phyloP scores from a whole-genome alignment of 2,888 invertebrate genomes.

The Hemithea aestivaria region DNA sequence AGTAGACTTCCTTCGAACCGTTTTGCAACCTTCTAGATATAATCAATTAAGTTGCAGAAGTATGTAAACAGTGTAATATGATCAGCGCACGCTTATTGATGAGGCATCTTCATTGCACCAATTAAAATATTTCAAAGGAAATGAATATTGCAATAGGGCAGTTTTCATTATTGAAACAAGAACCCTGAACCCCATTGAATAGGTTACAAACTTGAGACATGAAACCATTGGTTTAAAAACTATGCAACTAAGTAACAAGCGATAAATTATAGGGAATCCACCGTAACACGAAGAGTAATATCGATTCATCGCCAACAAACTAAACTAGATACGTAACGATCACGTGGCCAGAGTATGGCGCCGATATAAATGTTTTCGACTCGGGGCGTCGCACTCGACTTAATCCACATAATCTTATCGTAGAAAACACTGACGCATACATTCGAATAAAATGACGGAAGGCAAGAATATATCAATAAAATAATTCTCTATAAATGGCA shows the following conservation, averaged over 20 bases:
- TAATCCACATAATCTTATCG: conserved; percentile 39
- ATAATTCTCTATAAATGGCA: conserved; percentile 48
- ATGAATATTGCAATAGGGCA: too few relatives aligned
- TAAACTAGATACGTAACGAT: conserved; percentile 11
- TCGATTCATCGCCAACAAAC: conserved; percentile 14
- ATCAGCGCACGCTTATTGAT: conserved; percentile 30
- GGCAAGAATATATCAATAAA: conserved; percentile 45
- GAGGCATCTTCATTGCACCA: conserved; percentile 19
- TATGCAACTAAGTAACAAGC: conserved; percentile 29
- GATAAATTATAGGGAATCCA: conserved; percentile 29
- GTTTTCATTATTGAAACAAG: too few relatives aligned
- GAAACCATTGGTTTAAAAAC: conserved; percentile 26
- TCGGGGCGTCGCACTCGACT: conserved; percentile 18
- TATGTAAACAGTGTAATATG: conserved; percentile 19
- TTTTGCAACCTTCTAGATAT: conserved; percentile 30
- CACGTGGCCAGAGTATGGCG: conserved; percentile 8
- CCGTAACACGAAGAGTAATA: conserved; percentile 23
- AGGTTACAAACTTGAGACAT: conserved; percentile 17
- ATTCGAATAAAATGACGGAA: conserved; percentile 40
- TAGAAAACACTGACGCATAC: conserved; percentile 30
- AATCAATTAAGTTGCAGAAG: conserved; percentile 40
- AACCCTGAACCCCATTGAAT: conserved; percentile 16
- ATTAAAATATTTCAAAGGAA: conserved; percentile 3
- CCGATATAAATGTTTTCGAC: conserved; percentile 15
- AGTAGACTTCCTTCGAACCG: conserved; percentile 18